phyloP scores from a whole-genome alignment of 2,113 vertebrate species.

The Eulemur rufifrons region DNA sequence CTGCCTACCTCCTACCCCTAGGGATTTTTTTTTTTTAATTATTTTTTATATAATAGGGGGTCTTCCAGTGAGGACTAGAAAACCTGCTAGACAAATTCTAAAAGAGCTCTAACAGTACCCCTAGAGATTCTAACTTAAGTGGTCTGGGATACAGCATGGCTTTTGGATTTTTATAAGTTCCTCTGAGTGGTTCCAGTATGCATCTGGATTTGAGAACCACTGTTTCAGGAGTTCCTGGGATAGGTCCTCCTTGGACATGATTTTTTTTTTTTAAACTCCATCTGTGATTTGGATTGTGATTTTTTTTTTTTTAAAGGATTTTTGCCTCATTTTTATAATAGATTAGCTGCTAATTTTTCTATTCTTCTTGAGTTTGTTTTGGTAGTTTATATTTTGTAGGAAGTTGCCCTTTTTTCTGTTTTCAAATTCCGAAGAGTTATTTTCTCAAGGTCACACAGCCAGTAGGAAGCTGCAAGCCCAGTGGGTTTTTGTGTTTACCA shows the following conservation, averaged over 20 bases:
- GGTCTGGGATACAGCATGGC: rapidly evolving
- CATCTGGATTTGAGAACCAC: not conserved
- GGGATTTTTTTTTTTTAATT: not conserved
- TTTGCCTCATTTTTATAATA: not conserved
- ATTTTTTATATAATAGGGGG: too few relatives aligned
- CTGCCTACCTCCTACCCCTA: not conserved
- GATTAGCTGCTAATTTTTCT: not conserved
- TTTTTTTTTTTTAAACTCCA: not conserved
- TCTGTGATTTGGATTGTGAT: constrained; percentile 1
- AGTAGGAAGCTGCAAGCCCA: not conserved
- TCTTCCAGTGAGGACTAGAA: too few relatives aligned
- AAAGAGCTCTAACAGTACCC: too few relatives aligned
- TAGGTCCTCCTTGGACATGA: not conserved
- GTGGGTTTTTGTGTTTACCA: constrained; percentile 3
- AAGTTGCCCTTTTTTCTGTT: not conserved
- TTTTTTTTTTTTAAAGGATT: not conserved
- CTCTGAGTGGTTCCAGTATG: not conserved
- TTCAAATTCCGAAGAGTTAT: not conserved
- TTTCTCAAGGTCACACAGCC: not conserved
- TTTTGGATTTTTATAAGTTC: not conserved
- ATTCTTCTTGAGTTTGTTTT: not conserved
- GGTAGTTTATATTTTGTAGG: constrained; percentile 13
- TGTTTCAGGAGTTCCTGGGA: not conserved
- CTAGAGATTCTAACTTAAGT: not conserved
- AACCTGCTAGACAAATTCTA: too few relatives aligned